Evolutionary conservation across 1,140 invertebrate genomes (phyloP).

Genomic region (Zaprionus kolodkinae): DNA sequence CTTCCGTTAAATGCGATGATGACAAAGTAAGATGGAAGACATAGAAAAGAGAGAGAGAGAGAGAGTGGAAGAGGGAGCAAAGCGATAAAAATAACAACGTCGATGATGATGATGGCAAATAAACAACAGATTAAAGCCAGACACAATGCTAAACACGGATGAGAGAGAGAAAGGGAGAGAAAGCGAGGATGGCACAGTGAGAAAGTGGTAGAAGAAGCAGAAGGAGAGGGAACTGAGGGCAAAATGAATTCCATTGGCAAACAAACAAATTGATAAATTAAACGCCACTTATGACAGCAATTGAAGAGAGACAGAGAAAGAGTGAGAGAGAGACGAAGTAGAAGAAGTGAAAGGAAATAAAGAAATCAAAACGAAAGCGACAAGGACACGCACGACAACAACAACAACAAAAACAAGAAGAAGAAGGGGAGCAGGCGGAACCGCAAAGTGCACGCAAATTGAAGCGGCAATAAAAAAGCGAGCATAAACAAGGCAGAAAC

Average conservation of each 20-base stretch:
- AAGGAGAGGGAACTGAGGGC: constrained; percentile 30
- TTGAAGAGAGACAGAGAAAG: constrained; percentile 11
- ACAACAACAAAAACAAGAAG: constrained; percentile 40
- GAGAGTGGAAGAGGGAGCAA: not conserved
- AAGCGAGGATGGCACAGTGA: too few relatives aligned
- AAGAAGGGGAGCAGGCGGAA: constrained; percentile 32
- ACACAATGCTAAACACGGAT: constrained; percentile 62
- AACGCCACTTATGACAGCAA: constrained; percentile 71
- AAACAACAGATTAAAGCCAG: constrained; percentile 67
- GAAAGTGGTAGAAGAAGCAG: not conserved
- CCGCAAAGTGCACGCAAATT: constrained; percentile 78
- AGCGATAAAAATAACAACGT: constrained; percentile 25
- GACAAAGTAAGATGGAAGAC: constrained; percentile 21
- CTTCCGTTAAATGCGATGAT: constrained; percentile 47
- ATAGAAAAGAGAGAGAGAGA: too few relatives aligned
- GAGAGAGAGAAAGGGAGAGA: not conserved
- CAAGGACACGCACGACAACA: constrained; percentile 72
- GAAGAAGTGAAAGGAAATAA: constrained; percentile 38
- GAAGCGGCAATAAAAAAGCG: constrained; percentile 67
- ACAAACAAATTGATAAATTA: constrained; percentile 82
- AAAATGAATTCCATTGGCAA: constrained; percentile 81
- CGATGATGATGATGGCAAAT: constrained; percentile 73
- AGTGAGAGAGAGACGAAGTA: constrained; percentile 16
- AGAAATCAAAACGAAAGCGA: constrained; percentile 64
- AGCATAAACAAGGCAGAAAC: constrained; percentile 73